Conservation (phyloP, 2,888 invertebrate genomes). For the Drosophila bunnanda region DNA sequence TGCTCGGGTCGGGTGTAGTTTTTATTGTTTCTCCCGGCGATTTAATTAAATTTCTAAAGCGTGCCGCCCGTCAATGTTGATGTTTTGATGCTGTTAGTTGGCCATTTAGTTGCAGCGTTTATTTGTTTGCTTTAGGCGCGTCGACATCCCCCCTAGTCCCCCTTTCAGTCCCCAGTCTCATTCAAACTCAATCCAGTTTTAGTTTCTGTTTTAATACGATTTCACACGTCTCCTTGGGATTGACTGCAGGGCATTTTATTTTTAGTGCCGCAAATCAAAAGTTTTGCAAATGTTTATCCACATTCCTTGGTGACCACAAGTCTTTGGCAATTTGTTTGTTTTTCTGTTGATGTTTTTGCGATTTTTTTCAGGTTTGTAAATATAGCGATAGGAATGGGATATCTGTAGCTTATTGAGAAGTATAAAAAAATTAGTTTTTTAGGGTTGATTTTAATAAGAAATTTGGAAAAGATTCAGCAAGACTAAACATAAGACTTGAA, state of each 20-base stretch:
- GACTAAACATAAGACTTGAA: not conserved
- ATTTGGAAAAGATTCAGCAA: not conserved
- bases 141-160: slow-evolving; percentile 55
- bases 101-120: slow-evolving; percentile 71
- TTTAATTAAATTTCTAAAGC: slow-evolving; percentile 76
- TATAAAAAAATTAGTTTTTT: not conserved
- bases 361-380: slow-evolving; percentile 9
- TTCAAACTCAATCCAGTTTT: slow-evolving; percentile 7
- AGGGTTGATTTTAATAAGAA: not conserved
- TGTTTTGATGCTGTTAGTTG: slow-evolving; percentile 59
- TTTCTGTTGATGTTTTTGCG: slow-evolving; percentile 15
- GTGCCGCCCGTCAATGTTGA: slow-evolving; percentile 54
- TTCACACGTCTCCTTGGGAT: slow-evolving; percentile 64
- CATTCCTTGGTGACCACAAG: slow-evolving; percentile 73
- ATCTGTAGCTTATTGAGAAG: not conserved
- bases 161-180: slow-evolving; percentile 5
- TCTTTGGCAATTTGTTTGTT: slow-evolving; percentile 56
- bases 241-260: slow-evolving; percentile 31
- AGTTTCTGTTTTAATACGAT: slow-evolving; percentile 29
- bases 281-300: slow-evolving; percentile 72
- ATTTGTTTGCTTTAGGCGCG: slow-evolving; percentile 80
- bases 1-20: slow-evolving; percentile 40
- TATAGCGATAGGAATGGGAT: not conserved
- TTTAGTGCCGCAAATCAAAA: slow-evolving; percentile 75
- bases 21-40: slow-evolving; percentile 71